Conservation (phyloP, 1,140 invertebrate species). For the Plodia interpunctella region DNA sequence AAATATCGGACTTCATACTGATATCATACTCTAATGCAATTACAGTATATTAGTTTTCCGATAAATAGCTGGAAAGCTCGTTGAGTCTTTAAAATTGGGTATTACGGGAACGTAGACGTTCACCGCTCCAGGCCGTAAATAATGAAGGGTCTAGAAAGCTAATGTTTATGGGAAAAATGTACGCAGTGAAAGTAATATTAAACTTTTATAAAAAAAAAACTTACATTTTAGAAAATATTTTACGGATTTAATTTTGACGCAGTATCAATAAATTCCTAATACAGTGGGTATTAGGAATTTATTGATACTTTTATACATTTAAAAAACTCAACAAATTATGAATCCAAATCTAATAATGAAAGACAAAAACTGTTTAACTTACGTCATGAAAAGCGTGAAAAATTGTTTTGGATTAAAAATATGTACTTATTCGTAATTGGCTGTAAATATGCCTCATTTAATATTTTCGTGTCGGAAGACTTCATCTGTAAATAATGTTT, state of each 20-base stretch:
- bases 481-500: conserved; percentile 21
- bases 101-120: conserved; percentile 24
- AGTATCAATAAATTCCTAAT: no score
- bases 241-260: no score
- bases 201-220: no score
- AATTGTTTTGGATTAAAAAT: neutral
- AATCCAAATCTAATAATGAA: no score
- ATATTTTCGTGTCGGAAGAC: neutral
- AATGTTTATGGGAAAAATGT: conserved; percentile 6
- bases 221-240: no score
- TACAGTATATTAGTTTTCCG: conserved; percentile 26
- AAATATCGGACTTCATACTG: neutral
- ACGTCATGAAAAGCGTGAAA: neutral
- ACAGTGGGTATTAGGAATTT: no score
- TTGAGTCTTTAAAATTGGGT: conserved; percentile 33
- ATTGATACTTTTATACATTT: no score
- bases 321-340: no score
- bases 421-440: conserved; percentile 4
- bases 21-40: conserved; percentile 17
- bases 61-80: conserved; percentile 23
- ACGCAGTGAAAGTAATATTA: no score
- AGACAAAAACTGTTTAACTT: no score
- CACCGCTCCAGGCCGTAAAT: conserved; percentile 11
- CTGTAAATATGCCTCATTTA: neutral
- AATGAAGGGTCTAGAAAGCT: conserved; percentile 11